Evolutionary conservation across 92 coral and sea anemone species (phyloP), one percentile per base, ranked within the genome.

Genomic region (Diadumene lineata): DNA sequence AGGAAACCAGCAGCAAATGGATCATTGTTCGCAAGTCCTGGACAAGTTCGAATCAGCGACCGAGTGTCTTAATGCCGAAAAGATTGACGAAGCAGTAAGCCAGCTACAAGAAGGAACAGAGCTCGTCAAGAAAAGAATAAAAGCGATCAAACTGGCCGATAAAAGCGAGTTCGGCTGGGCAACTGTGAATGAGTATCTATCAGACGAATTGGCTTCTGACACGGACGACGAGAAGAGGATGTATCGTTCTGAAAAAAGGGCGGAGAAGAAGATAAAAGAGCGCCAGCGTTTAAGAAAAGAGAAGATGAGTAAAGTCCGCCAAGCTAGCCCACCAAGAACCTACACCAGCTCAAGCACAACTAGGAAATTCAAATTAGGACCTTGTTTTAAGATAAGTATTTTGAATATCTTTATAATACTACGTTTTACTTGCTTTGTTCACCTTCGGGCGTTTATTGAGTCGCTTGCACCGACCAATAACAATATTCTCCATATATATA

Each of bases 241-340:
- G 13, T 75, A 75, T 77, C 55, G 80, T 31, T 75, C 80, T 26
- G 80, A 75, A 43, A 75, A 48, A 33, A 9, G 78, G 26, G 80
- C 80, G 0, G 80, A 75, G 60, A 65, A 50, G 17, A 75, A 66
- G 32, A 22, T 32, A 22, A 66, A 75, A 32, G 80, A 75, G n/a
- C 32, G 46, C 19, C 73, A 25, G 76, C 24, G 48, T 46, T 10
- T 4, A 17, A 27, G 18, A 57, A 27, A 6, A 22, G 6, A 6
- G 7, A 57, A 57, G 17, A 4, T 6, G 48, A 13, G 7, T 38
- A 38, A 13, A 38, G 6, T 38, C 13, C 48, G 13, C 6, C 48
- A 38, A 38, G 13, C 48, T 4, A 6, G 7, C 13, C 7, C 48
- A 38, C 48, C 48, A 6, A 38, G 48, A 4, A 38, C 48, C 13